Evolutionary conservation across 2,797 vertebrate genomes (phyloP).

Genomic region (Nyctibius grandis): DNA sequence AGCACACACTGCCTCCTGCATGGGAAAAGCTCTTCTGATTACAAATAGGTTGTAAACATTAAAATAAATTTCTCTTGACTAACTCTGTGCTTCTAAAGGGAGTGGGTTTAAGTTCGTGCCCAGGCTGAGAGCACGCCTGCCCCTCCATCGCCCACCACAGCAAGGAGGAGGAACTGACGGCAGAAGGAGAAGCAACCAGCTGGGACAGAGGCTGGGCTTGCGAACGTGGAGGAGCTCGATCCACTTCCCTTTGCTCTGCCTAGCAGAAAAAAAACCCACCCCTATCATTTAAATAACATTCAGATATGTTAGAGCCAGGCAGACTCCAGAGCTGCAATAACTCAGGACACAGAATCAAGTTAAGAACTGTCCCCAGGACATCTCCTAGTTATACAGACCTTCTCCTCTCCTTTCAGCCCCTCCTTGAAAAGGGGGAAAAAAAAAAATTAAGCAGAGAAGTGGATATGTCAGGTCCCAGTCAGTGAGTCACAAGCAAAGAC

Average conservation of each 20-base stretch:
- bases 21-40: neutral
- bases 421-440: neutral
- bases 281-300: neutral
- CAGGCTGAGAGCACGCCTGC: neutral
- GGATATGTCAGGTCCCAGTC: neutral
- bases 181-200: neutral
- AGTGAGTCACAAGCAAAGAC: neutral
- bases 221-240: neutral
- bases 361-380: neutral
- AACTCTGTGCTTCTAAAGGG: neutral
- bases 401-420: neutral
- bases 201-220: neutral
- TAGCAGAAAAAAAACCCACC: accelerated
- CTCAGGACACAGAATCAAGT: neutral
- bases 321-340: accelerated
- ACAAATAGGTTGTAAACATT: neutral
- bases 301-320: neutral
- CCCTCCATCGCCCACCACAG: accelerated
- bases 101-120: neutral
- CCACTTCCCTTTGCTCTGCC: neutral
- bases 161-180: accelerated
- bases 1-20: neutral
- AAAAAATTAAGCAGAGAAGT: accelerated
- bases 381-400: neutral
- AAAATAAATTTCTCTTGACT: neutral